Evolutionary conservation across 2,797 vertebrate species (phyloP), one percentile per base, ranked within the genome.

Genomic region (Myotis daubentonii): DNA sequence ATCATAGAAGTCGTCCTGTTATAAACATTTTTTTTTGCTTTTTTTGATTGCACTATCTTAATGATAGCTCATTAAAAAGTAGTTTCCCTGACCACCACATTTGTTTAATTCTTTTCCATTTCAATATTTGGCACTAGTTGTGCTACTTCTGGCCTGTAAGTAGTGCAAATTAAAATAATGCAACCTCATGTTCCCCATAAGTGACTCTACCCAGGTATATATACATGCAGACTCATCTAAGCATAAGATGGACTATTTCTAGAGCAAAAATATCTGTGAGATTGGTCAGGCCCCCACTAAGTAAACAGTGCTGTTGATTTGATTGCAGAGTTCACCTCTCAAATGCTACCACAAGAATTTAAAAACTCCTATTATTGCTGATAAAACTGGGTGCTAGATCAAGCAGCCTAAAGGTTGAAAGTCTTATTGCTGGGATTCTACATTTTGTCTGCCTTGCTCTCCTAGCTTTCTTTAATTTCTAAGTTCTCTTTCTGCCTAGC

Each of bases 1-100:
- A 71, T 41, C 6, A 20, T 4, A 87, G 30, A 65, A n/a, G 17
- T 87, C 6, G 17, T 87, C 6, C 38, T 84, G 5, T 68, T 2
- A 1, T 71, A 70, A 78, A 74, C 23, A 79, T 17, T 20, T 20
- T 20, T 53, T 53, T 93, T 83, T 89, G 33, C 25, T 11, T 84
- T 96, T 86, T 74, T 75, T 74, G 8, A 49, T 87, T 51, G 84
- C 20, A 79, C 15, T 13, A n/a, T 80, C 9, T 87, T 81, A 89
- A 92, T n/a, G 49, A 11, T 0, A 93, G 6, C 7, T 92, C 19
- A 83, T 41, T 70, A 33, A 93, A 93, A 51, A 11, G 68, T 80
- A 28, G 11, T 65, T 95, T 95, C 33, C 19, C 72, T 76, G 55
- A 36, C 22, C 33, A 57, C 12, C 11, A 44, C 19, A 47, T 65